Base-by-base conservation (phyloP, 2,113 vertebrate genomes). In the Hucho hucho region DNA sequence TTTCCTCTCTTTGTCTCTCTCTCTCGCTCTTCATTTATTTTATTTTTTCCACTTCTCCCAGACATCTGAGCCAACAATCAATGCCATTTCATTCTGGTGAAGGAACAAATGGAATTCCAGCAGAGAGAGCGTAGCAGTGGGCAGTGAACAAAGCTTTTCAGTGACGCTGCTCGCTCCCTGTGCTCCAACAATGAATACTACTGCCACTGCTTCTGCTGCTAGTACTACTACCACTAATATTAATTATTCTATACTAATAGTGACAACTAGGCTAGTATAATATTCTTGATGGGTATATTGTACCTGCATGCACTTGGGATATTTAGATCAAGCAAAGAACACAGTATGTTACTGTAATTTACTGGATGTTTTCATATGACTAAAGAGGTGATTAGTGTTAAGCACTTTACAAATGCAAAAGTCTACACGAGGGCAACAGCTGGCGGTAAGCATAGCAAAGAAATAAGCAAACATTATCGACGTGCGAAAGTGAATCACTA, bases 51-150 rank as follows among this genome's bases (percentile, higher is more conserved):
- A 14, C 72, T 79, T 66, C 73, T 67, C 68, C 72, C 67, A 71
- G 82, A 89, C 87, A 89, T 88, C 82, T 82, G 82, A 91, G 91
- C 89, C 88, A 90, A 89, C 87, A 91, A 92, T 93, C 91, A 91
- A 92, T 92, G 88, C 58, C 75, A 81, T 91, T 92, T 93, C 87
- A 90, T 89, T 88, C 86, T 37, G 4, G 78, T 69, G 79, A 87
- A 76, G 72, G 84, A 88, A 89, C 85, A 89, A 90, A 89, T 87
- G 84, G 86, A 91, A 90, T 90, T 90, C 90, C 92, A 88, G 87
- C 88, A 87, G 87, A 75, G 84, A 83, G 79, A 81, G 47, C 28
- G 9, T 11, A 81, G 82, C 84, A 83, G 84, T 87, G 73, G 84
- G 76, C 18, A 1, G 66, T 1, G 73, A 85, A 88, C 83, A 87